A percentile compares a stretch with the other conserved stretches of the same genome.
Evolutionary conservation across 1,140 invertebrate species (phyloP).

Genomic region (Leptinotarsa defecta): DNA sequence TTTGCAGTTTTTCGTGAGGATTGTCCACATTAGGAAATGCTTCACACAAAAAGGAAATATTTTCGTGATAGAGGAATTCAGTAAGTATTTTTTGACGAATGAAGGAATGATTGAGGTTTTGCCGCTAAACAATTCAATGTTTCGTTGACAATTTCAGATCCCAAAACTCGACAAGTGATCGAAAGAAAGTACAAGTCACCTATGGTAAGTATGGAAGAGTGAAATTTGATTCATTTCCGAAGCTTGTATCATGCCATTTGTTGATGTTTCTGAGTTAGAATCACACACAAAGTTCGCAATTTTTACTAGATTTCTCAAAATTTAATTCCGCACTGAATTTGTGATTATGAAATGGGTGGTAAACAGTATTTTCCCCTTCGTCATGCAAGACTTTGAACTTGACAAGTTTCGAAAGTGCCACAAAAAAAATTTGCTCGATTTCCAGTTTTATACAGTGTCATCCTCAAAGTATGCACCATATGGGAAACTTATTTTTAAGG

Average conservation of each 20-base stretch:
- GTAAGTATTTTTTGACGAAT: conserved; percentile 69
- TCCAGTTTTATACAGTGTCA: too few relatives aligned
- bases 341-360: too few relatives aligned
- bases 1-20: conserved; percentile 98
- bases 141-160: conserved; percentile 76
- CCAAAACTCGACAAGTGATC: conserved; percentile 94
- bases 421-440: too few relatives aligned
- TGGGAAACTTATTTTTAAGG: too few relatives aligned
- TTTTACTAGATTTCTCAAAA: background rate
- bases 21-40: conserved; percentile 99
- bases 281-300: background rate
- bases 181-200: conserved; percentile 97
- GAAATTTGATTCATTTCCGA: background rate
- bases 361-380: too few relatives aligned
- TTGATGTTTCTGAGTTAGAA: too few relatives aligned
- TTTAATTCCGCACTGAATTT: too few relatives aligned
- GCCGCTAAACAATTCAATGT: background rate
- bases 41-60: conserved; percentile 98
- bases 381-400: too few relatives aligned
- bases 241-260: too few relatives aligned
- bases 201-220: conserved; percentile 79
- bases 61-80: conserved; percentile 98
- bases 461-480: too few relatives aligned
- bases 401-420: too few relatives aligned
- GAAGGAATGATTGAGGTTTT: background rate